A percentile compares a stretch with the other conserved stretches of the same genome.
phyloP scores from a whole-genome alignment of 2,113 vertebrate genomes.

The Triplophysa siluroides region DNA sequence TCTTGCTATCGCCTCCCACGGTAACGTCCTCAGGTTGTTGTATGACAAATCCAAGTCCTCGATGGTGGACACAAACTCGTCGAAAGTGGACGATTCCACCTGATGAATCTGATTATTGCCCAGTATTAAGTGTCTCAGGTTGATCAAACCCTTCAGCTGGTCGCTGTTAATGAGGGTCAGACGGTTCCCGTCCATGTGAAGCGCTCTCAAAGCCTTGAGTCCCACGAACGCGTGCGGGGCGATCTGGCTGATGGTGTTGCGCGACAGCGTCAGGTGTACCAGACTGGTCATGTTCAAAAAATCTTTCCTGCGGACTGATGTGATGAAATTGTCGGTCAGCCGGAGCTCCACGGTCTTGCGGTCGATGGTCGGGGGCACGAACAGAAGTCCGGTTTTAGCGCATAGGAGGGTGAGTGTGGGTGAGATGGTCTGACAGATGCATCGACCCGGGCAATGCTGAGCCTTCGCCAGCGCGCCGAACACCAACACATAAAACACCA shows the following conservation, averaged over 20 bases:
- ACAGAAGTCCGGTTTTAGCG: conserved; percentile 89
- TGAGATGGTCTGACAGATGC: conserved; percentile 91
- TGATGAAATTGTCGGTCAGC: conserved; percentile 94
- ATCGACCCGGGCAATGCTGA: conserved; percentile 86
- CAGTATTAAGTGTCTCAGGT: conserved; percentile 89
- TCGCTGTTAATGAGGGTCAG: conserved; percentile 80
- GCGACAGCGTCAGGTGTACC: conserved; percentile 92
- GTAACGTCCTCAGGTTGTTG: conserved; percentile 86
- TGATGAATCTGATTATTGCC: conserved; percentile 92
- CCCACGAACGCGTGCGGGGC: conserved; percentile 84
- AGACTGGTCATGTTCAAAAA: conserved; percentile 95
- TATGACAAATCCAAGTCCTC: conserved; percentile 94
- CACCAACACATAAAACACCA: conserved; percentile 83
- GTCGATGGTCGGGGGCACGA: conserved; percentile 89
- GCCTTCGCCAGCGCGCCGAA: conserved; percentile 78
- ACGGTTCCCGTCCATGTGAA: conserved; percentile 93
- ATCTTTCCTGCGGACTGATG: conserved; percentile 84
- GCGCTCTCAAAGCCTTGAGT: conserved; percentile 83
- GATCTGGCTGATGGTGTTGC: conserved; percentile 92
- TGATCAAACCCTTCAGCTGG: conserved; percentile 85
- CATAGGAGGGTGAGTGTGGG: conserved; percentile 92
- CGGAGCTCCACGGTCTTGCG: conserved; percentile 91
- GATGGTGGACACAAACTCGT: conserved; percentile 88
- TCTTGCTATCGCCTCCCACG: conserved; percentile 88
- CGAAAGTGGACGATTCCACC: conserved; percentile 82